phyloP scores from a whole-genome alignment of 2,888 invertebrate genomes.

The Metallyticus violacea region DNA sequence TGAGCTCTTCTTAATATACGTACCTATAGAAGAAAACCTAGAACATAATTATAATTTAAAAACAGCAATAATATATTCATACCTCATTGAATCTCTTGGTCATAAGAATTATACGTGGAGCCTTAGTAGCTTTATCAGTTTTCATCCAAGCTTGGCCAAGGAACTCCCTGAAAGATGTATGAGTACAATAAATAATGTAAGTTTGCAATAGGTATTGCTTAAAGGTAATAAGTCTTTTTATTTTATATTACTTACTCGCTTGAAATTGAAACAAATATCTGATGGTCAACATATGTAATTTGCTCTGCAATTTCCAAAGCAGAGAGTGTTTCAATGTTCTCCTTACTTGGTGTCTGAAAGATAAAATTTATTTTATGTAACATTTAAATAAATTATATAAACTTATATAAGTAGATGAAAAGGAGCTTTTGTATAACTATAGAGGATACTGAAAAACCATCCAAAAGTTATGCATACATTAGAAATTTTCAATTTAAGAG shows the following conservation, averaged over 20 bases:
- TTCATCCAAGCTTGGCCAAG: conserved; percentile 90
- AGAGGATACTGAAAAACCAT: too few species aligned
- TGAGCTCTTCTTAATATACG: too few species aligned
- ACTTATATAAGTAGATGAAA: too few species aligned
- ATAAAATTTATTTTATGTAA: conserved; percentile 13
- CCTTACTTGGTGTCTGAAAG: conserved; percentile 70
- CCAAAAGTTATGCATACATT: too few species aligned
- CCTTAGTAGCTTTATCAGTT: conserved; percentile 74
- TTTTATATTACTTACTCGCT: conserved; percentile 72
- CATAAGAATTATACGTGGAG: conserved; percentile 81
- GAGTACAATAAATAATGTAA: not conserved
- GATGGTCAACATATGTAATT: conserved; percentile 87
- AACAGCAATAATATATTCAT: conserved; percentile 30
- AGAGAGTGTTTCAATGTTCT: conserved; percentile 80
- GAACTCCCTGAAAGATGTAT: conserved; percentile 63
- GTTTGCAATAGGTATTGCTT: not conserved
- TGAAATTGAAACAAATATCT: conserved; percentile 81
- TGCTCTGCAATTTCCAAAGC: conserved; percentile 91
- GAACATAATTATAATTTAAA: too few species aligned
- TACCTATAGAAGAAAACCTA: too few species aligned
- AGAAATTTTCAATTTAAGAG: too few species aligned
- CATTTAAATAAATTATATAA: too few species aligned
- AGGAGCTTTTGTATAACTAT: too few species aligned
- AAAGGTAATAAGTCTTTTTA: not conserved
- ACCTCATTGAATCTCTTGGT: conserved; percentile 87